A percentile compares a stretch with the other conserved stretches of the same genome.
Conservation (phyloP, 2,797 vertebrate genomes). For the Rhinoraja longicauda region DNA sequence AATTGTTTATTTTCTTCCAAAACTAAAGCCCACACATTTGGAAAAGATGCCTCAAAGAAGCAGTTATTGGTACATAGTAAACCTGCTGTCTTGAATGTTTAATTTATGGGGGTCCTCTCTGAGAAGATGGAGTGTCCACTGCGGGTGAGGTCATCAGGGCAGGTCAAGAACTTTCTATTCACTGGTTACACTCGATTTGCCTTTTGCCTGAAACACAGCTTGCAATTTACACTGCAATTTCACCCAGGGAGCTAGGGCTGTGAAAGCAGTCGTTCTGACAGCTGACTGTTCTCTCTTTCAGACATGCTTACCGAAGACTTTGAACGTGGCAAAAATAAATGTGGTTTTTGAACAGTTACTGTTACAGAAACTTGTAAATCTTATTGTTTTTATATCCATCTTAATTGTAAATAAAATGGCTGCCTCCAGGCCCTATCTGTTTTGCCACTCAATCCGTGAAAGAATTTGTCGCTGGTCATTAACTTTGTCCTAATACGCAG, state of each 20-base stretch:
- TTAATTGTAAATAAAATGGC: conserved; percentile 10
- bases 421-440: not conserved
- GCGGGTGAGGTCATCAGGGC: not conserved
- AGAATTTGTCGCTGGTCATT: conserved; percentile 19
- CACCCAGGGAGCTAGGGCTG: not conserved
- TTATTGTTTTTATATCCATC: conserved; percentile 6
- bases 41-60: not conserved
- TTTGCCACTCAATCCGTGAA: not conserved
- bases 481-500: conserved; percentile 42
- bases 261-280: conserved; percentile 24
- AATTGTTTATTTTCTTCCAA: not conserved
- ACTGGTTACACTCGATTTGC: not conserved
- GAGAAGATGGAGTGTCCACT: not conserved
- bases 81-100: not conserved
- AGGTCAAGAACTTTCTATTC: conserved; percentile 18
- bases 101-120: not conserved
- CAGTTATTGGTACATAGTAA: not conserved
- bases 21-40: not conserved
- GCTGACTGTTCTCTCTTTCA: not conserved
- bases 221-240: not conserved
- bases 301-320: not conserved
- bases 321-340: not conserved
- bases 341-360: not conserved
- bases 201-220: conserved; percentile 7
- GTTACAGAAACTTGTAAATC: not conserved